phyloP scores from a whole-genome alignment of 2,888 invertebrate species.

The Catocala fraxini region DNA sequence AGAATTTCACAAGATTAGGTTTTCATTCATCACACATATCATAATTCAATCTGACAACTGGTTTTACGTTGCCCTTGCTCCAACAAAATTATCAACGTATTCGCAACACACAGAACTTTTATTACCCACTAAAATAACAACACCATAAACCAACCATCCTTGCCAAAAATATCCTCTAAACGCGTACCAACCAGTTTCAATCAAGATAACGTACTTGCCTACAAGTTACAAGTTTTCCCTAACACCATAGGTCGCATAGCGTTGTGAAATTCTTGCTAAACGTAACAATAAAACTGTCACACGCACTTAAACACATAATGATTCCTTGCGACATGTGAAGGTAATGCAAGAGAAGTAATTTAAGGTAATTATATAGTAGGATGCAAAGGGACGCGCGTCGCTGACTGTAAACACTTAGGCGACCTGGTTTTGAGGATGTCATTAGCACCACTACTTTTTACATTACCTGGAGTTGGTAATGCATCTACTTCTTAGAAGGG shows the following conservation, averaged over 20 bases:
- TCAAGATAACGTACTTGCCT: conserved; percentile 32
- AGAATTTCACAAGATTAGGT: too few species aligned
- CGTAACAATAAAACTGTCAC: conserved; percentile 48
- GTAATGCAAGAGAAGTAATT: conserved; percentile 45
- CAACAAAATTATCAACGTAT: too few species aligned
- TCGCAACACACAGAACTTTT: too few species aligned
- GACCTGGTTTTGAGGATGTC: conserved; percentile 35
- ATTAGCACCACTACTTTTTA: too few species aligned
- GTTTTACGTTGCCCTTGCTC: too few species aligned
- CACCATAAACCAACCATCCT: background rate
- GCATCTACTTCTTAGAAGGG: too few species aligned
- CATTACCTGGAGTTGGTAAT: too few species aligned
- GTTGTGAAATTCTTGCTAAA: conserved; percentile 45
- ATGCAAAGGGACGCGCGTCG: conserved; percentile 48
- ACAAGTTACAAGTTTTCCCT: conserved; percentile 28
- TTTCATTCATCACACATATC: too few species aligned
- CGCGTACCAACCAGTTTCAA: conserved; percentile 29
- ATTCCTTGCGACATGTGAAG: conserved; percentile 38
- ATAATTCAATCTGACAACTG: too few species aligned
- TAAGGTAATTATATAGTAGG: conserved; percentile 44
- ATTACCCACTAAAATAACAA: too few species aligned
- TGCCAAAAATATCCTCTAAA: conserved; percentile 23
- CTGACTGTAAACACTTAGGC: conserved; percentile 36
- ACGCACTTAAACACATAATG: conserved; percentile 41
- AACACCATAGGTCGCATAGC: conserved; percentile 25